Evolutionary conservation across 2,797 vertebrate genomes (phyloP), one percentile per base, ranked within the genome.

Genomic region (Danio albolineatus): DNA sequence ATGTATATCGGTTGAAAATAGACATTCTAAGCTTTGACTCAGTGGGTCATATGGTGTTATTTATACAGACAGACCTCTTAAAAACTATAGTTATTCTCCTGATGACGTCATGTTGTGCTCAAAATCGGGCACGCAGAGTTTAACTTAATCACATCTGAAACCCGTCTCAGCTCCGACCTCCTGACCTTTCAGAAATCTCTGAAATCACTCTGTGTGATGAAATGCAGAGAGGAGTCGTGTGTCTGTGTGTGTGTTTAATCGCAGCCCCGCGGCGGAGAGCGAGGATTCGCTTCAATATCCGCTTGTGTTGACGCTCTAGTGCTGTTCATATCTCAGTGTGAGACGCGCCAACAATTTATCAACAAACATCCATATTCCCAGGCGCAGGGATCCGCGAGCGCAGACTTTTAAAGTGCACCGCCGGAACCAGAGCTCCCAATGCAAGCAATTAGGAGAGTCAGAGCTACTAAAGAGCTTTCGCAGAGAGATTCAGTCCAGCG

Each of bases 361-460:
- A 82, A 76, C 84, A 82, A 80, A 84, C 83, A 84, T 85, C 74
- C 66, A 75, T 66, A 85, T 72, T 84, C 83, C 78, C 19, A 6
- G 51, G 76, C 73, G n/a, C 71, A 48, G 60, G 73, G 46, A 57
- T 84, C 53, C 56, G 76, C 73, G 77, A 78, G 74, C 57, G 38
- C 62, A 13, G 62, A 36, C 51, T 81, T 51, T 72, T 8, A 54
- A 65, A 28, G 71, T 70, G 60, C 56, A 41, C 44, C 44, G 39
- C 13, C 13, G 59, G 64, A 60, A 60, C 51, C 19, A 7, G 19
- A n/a, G 57, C 28, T 81, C 85, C 80, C 85, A 80, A 17, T 75
- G 85, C 73, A 84, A 76, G 82, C 82, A 86, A 86, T 84, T 84
- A 86, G 54, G 73, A 43, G 14, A 84, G 59, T 43, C 80, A 77